Percentiles rank a stretch among this genome's conserved stretches.
Conservation (phyloP, 2,888 invertebrate genomes). For the Scaptomyza flava region DNA sequence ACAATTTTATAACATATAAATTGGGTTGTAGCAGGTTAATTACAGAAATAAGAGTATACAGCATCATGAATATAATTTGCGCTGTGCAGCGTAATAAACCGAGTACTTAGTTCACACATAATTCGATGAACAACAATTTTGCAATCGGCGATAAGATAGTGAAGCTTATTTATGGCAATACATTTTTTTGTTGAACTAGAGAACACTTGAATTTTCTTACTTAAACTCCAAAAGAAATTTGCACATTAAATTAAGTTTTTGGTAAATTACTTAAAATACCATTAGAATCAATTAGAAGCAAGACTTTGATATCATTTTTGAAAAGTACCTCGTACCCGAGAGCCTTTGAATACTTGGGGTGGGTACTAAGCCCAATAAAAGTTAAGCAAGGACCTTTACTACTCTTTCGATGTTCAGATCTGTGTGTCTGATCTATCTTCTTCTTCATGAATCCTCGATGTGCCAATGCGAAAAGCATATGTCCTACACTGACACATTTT, state of each 20-base stretch:
- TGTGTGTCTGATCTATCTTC: not conserved
- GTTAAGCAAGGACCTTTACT: not conserved
- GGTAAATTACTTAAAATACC: not conserved
- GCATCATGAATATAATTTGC: not conserved
- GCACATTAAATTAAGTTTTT: not conserved
- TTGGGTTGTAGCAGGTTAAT: not conserved
- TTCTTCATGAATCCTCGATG: not conserved
- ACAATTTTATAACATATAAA: slow-evolving; percentile 19
- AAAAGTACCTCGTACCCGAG: too few species aligned
- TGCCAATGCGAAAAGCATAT: too few species aligned
- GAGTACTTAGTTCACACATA: slow-evolving; percentile 1
- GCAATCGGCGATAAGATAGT: slow-evolving; percentile 46
- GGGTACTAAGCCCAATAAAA: not conserved
- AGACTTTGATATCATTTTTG: too few species aligned
- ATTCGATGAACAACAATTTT: slow-evolving; percentile 48
- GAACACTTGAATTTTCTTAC: too few species aligned
- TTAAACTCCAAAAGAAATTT: not conserved
- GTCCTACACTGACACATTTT: too few species aligned
- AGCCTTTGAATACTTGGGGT: too few species aligned
- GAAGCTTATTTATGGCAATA: slow-evolving; percentile 4
- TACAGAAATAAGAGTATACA: not conserved
- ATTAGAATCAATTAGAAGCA: not conserved
- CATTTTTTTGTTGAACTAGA: too few species aligned
- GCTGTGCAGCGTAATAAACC: slow-evolving; percentile 1
- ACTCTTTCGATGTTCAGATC: not conserved